phyloP scores from a whole-genome alignment of 1,140 invertebrate species.

The Ephestia elutella region DNA sequence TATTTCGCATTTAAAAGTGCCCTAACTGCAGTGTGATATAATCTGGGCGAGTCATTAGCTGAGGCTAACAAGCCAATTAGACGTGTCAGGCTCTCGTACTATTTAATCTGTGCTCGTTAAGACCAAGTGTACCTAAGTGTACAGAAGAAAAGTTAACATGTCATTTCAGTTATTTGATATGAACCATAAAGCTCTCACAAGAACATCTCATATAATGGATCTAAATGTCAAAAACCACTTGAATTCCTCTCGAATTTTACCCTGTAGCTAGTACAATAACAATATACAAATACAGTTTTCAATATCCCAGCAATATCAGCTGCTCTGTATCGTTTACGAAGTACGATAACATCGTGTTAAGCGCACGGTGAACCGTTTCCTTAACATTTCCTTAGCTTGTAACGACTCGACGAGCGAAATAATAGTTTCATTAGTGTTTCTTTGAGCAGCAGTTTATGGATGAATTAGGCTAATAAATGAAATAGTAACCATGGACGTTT shows the following conservation, averaged over 20 bases:
- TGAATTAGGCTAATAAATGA: not conserved
- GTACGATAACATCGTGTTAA: constrained; percentile 11
- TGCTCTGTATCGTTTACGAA: not conserved
- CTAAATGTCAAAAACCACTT: too few species aligned
- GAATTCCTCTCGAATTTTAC: too few species aligned
- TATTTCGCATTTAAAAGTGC: not conserved
- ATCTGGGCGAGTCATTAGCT: not conserved
- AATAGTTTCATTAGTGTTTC: not conserved
- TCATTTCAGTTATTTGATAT: too few species aligned
- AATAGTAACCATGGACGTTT: not conserved
- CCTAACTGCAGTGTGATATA: not conserved
- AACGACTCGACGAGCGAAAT: not conserved
- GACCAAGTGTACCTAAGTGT: not conserved
- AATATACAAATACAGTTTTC: not conserved
- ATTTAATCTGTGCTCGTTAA: not conserved
- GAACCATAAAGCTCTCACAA: too few species aligned
- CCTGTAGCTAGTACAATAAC: not conserved
- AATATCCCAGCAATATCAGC: constrained; percentile 7
- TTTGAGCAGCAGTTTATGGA: not conserved
- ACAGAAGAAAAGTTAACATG: not conserved
- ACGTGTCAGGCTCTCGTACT: not conserved
- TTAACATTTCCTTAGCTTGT: constrained; percentile 6
- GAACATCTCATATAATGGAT: too few species aligned
- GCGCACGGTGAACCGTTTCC: constrained; percentile 8
- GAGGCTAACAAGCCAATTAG: not conserved